These are phyloP conservation scores for Apodemus agrarius DNA, from an alignment of 2,797 vertebrate genomes.

Conservation along the genomic window DNA sequence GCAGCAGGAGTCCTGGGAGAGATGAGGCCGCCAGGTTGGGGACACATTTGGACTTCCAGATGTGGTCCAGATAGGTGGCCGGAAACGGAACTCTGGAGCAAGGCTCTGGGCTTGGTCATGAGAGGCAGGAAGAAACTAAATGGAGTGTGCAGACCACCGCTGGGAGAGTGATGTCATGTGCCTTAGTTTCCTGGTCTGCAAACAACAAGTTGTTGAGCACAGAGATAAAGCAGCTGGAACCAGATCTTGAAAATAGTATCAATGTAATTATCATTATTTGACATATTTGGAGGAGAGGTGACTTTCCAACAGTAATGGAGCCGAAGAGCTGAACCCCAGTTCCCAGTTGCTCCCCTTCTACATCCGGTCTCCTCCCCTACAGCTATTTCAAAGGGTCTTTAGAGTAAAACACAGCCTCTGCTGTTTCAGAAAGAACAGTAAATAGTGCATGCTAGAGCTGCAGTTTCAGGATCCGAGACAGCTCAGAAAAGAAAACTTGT, in stretches of 20 bases:
- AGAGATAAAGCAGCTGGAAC: not conserved
- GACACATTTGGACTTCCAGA: not conserved
- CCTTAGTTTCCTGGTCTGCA: not conserved
- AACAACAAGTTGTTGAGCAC: not conserved
- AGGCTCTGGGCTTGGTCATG: not conserved
- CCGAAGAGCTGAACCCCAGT: not conserved
- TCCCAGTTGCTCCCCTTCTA: not conserved
- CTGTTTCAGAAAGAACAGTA: not conserved
- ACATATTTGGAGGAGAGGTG: not conserved
- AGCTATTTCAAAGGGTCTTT: not conserved
- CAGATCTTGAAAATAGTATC: not conserved
- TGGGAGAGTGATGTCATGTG: not conserved
- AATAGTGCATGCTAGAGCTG: not conserved
- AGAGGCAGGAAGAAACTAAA: not conserved
- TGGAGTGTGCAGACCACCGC: accelerated
- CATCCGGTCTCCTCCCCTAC: not conserved
- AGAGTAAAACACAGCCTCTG: not conserved
- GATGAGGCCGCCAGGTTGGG: not conserved
- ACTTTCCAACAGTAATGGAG: not conserved
- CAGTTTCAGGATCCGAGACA: not conserved
- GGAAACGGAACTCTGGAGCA: not conserved
- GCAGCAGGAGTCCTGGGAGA: not conserved
- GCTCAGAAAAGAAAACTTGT: not conserved
- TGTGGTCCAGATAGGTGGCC: not conserved
- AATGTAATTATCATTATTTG: not conserved